Base-by-base conservation (phyloP, 1,140 invertebrate genomes). In the Cotesia typhae region DNA sequence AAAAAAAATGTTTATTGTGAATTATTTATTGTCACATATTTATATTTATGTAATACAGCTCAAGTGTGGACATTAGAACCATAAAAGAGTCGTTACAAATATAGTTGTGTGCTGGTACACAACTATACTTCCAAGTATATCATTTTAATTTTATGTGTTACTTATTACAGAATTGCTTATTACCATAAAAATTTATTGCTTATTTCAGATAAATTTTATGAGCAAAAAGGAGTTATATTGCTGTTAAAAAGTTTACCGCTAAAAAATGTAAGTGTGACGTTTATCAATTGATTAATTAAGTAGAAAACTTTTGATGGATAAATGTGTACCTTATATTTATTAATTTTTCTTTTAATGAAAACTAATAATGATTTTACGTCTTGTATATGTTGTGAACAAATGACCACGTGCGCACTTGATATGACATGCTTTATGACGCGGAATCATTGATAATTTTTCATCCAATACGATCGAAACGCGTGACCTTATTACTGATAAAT, bases 361-460 rank as follows among this genome's bases (percentile, higher is more conserved):
- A 55, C 53, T 14, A 14, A 17, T 55, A 17, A 55, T 14, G 53
- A n/a, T 5, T 55, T 47, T 12, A 17, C n/a, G 14, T 17, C 53
- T 14, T 55, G 53, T 55, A 55, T 5, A 14, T 55, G 53, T 14
- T 55, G 0, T 55, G 4, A 47, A 10, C 41, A 7, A 55, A 55
- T 55, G 53, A 55, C 17, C 53, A 55, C 53, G 53, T 55, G 53
- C 17, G 5, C 17, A 55, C 17, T 55, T n/a, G 53, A 47, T 47
- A 47, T 17, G 53, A 55, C 53, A 17, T 55, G 53, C 41, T 55
- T 55, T 55, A 55, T 55, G 53, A 55, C 53, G 53, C 53, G 17
- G 53, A 17, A 55, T 55, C 53, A 55, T 55, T 55, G 53, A 55
- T 55, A 55, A 55, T n/a, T 55, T 55, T 17, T 55, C 53, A 55